Evolutionary conservation across 2,113 vertebrate species (phyloP).

Genomic region (Oophaga pumilio): DNA sequence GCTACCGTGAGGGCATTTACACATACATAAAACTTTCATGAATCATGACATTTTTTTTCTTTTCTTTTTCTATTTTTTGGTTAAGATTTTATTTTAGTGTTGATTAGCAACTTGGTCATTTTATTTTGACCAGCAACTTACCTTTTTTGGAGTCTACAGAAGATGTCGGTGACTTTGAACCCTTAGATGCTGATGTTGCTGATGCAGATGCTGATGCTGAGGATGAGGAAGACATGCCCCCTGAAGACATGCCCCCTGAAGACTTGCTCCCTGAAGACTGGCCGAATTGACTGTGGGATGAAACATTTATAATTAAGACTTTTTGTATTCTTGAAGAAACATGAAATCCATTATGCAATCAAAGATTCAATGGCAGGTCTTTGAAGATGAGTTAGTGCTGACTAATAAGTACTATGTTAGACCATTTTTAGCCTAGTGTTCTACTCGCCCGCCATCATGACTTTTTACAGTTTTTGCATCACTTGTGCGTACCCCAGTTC

Average conservation of each 20-base stretch:
- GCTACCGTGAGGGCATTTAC: too few relatives aligned
- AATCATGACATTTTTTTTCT: too few relatives aligned
- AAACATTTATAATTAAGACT: not conserved
- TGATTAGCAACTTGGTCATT: not conserved
- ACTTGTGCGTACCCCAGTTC: slow-evolving; percentile 64
- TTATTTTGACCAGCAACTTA: not conserved
- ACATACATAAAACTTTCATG: too few relatives aligned
- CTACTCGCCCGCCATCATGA: too few relatives aligned
- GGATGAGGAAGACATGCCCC: not conserved
- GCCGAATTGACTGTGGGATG: slow-evolving; percentile 5
- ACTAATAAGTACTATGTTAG: not conserved
- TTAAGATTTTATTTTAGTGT: not conserved
- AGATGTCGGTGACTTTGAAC: slow-evolving; percentile 29
- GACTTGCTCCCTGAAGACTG: not conserved
- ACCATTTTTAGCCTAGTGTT: not conserved
- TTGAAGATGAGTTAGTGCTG: not conserved
- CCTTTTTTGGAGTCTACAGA: slow-evolving; percentile 50
- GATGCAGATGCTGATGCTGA: not conserved
- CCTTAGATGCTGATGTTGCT: too few relatives aligned
- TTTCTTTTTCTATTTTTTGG: not conserved
- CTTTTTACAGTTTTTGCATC: not conserved
- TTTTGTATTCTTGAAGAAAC: not conserved
- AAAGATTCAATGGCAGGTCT: not conserved
- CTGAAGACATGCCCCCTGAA: not conserved
- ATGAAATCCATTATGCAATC: not conserved